Conservation (phyloP, 2,888 invertebrate genomes). For the Habrosyne pyritoides region DNA sequence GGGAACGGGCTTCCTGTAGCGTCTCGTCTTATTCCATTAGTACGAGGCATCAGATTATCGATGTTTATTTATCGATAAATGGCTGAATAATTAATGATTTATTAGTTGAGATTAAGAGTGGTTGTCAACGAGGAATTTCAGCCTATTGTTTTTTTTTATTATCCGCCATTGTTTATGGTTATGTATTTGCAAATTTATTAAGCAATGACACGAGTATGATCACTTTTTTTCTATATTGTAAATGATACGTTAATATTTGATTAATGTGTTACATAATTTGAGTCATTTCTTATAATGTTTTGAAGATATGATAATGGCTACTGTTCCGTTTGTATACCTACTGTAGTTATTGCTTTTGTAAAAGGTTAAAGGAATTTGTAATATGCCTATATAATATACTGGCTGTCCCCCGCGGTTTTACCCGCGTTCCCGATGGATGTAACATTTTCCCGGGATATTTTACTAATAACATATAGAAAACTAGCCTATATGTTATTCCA, state of each 20-base stretch:
- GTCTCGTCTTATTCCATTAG: constrained; percentile 64
- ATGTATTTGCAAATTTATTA: background rate
- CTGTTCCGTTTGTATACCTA: background rate
- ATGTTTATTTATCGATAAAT: constrained; percentile 56
- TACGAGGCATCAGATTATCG: constrained; percentile 49
- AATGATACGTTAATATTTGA: background rate
- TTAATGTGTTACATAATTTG: background rate
- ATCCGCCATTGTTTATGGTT: constrained; percentile 15
- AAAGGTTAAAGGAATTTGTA: background rate
- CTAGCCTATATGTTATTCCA: too few species aligned
- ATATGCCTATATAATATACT: too few species aligned
- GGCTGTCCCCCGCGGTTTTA: too few species aligned
- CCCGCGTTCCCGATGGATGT: too few species aligned
- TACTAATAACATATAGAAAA: too few species aligned
- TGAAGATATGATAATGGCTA: background rate
- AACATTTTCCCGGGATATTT: too few species aligned
- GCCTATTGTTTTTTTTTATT: constrained; percentile 25
- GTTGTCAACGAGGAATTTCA: constrained; percentile 35
- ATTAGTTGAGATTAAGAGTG: constrained; percentile 45
- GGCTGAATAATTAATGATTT: constrained; percentile 58
- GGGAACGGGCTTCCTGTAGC: constrained; percentile 74
- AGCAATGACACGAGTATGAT: background rate
- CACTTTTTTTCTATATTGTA: background rate
- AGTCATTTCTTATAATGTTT: background rate
- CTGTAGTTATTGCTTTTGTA: background rate